Conservation (phyloP, 2,113 vertebrate genomes). For the Pipa parva region DNA sequence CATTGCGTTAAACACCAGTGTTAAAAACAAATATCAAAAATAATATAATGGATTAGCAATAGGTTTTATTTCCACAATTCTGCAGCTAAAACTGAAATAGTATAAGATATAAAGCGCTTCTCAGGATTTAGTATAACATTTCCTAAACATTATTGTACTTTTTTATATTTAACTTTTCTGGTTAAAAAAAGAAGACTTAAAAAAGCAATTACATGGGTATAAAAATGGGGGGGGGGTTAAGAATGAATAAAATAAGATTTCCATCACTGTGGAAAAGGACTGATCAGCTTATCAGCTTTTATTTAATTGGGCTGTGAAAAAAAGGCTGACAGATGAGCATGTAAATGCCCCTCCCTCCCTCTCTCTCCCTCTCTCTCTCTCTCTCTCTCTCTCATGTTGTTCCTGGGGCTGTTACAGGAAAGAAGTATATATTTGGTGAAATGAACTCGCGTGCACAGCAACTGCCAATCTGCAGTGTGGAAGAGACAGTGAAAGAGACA, state of each 20-base stretch:
- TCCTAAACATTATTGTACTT: too few species aligned
- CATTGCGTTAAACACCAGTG: too few species aligned
- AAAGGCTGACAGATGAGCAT: slow-evolving; percentile 55
- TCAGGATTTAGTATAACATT: too few species aligned
- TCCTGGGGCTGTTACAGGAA: slow-evolving; percentile 53
- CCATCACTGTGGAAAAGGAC: slow-evolving; percentile 51
- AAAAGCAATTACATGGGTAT: too few species aligned
- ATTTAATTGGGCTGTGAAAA: slow-evolving; percentile 57
- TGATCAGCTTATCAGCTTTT: slow-evolving; percentile 50
- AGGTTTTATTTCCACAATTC: too few species aligned
- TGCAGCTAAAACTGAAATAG: too few species aligned
- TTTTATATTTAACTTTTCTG: too few species aligned
- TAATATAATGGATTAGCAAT: too few species aligned
- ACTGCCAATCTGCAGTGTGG: slow-evolving; percentile 58
- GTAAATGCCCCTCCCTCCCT: slow-evolving; percentile 51
- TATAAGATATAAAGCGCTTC: too few species aligned
- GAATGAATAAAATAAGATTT: slow-evolving; percentile 46
- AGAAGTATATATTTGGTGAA: slow-evolving; percentile 67
- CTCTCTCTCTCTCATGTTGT: slow-evolving; percentile 53
- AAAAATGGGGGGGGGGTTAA: slow-evolving; percentile 16
- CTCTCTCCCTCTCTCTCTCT: slow-evolving; percentile 52
- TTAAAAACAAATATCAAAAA: too few species aligned
- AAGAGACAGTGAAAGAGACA: slow-evolving; percentile 48
- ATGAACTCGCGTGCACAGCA: slow-evolving; percentile 61
- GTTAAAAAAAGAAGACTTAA: slow-evolving; percentile 4